These are phyloP conservation scores for Enteromius viviparus DNA, from an alignment of 2,797 vertebrate genomes.

Conservation along the genomic window DNA sequence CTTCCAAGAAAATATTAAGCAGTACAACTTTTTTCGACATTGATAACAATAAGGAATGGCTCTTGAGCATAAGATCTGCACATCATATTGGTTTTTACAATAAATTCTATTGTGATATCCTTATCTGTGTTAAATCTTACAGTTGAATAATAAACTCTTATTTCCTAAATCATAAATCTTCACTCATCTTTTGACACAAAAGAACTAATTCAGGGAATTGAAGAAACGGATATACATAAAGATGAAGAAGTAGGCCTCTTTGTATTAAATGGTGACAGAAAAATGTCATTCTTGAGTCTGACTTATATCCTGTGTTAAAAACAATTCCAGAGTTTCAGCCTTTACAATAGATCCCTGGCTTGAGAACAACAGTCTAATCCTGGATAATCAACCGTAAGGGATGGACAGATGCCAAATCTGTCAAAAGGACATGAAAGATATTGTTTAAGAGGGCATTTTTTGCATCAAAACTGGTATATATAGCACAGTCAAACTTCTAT, in stretches of 20 bases:
- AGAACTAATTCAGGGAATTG: neutral
- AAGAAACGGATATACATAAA: constrained; percentile 10
- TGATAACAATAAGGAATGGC: neutral
- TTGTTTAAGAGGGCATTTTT: constrained; percentile 14
- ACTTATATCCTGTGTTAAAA: no score
- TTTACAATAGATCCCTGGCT: constrained; percentile 17
- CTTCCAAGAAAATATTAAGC: neutral
- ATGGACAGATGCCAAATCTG: constrained; percentile 21
- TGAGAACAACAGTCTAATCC: constrained; percentile 21
- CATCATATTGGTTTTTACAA: neutral
- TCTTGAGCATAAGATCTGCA: neutral
- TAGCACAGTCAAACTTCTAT: constrained; percentile 20
- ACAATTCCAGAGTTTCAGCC: neutral
- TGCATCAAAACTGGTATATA: constrained; percentile 22
- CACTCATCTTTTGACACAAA: neutral
- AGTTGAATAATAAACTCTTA: neutral
- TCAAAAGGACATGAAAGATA: constrained; percentile 26
- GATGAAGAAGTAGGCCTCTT: neutral
- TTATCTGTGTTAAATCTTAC: neutral
- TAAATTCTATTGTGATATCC: neutral
- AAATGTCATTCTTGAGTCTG: neutral
- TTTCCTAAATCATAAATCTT: neutral
- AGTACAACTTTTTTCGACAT: neutral
- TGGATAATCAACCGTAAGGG: constrained; percentile 17
- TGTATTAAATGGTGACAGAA: constrained; percentile 16